Base-by-base conservation (phyloP, 2,888 invertebrate genomes). In the Dione juno region DNA sequence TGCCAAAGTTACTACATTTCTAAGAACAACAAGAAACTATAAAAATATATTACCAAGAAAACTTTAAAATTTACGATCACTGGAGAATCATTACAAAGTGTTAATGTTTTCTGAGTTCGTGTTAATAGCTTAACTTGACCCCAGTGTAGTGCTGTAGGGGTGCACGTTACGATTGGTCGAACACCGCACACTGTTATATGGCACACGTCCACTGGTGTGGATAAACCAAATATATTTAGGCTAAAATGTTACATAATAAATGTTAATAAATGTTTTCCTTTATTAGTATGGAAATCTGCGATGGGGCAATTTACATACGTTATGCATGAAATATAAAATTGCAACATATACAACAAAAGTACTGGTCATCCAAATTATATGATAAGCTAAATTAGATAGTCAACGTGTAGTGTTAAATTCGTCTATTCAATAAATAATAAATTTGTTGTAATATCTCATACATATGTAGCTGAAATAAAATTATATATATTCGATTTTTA, bases 1-100 rank as follows among this genome's bases (percentile, higher is more conserved):
- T n/a, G n/a, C n/a, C n/a, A n/a, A n/a, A n/a, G n/a, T n/a, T n/a
- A n/a, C n/a, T n/a, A n/a, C n/a, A n/a, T n/a, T n/a, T n/a, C n/a
- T n/a, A n/a, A n/a, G n/a, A n/a, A n/a, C 1, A 50, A 19, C 11
- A 0, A 19, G 11, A 50, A 50, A 16, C 10, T 28, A 28, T 59
- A 16, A 59, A 14, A 35, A 54, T 45, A 19, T 52, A 88, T 83
- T 81, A 94, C 94, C 90, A 95, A 82, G 57, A 86, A 83, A 2
- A 93, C 89, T 66, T 85, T 92, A 77, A 94, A 95, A 75, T 92
- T 83, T 0, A 96, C 96, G 59, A 90, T 82, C 52, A 96, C 95
- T 0, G 96, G 96, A 0, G 96, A 96, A 81, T 96, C 95, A 79
- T 96, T 97, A 69, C 93, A 93, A 0, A 96, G 81, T 0, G 88